Base-by-base conservation (phyloP, 2,113 vertebrate species). In the Macrotis lagotis region DNA sequence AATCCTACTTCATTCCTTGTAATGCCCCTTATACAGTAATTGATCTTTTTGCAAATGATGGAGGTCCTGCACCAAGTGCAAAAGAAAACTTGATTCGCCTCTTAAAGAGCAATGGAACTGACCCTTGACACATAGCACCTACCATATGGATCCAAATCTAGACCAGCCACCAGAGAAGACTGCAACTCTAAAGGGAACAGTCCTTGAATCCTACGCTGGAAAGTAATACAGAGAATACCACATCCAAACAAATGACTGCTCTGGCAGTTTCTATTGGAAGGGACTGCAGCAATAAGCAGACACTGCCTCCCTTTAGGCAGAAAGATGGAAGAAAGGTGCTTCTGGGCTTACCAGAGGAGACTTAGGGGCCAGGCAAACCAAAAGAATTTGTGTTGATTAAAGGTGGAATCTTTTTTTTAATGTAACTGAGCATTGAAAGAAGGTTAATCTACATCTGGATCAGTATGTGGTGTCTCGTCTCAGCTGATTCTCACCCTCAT, bases 351-450 rank as follows among this genome's bases (percentile, higher is more conserved):
- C n/a, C 19, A 44, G 9, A 7, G n/a, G n/a, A 90, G 22, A 94
- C 94, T 95, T 94, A 92, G 48, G 3, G 94, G 25, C 37, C 25
- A 92, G 44, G 91, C 66, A 83, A 83, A 83, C 66, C 44, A 44
- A 83, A 83, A 83, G n/a, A 19, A 44, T 2, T 44, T 44, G 16
- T 83, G 44, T 83, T 83, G 66, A 83, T 83, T 83, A 83, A 24
- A 83, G 66, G 14, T 83, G 93, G 89, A 90, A 95, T 96, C 12
- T 74, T 91, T 94, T 74, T 91, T 93, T 92, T 31, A 83, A 0
- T 92, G n/a, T 59, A 92, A 91, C 47, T 95, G 3, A 91, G 47
- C 53, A 16, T 59, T 91, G 8, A 90, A 95, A 22, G 49, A 93
- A 93, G 25, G 3, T 6, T 49, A 16, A 92, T 16, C 28, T 91